A percentile compares a stretch with the other conserved stretches of the same genome.
These are phyloP conservation scores for Ormyrus nitidulus DNA, from an alignment of 2,888 invertebrate genomes.

Conservation along the genomic window DNA sequence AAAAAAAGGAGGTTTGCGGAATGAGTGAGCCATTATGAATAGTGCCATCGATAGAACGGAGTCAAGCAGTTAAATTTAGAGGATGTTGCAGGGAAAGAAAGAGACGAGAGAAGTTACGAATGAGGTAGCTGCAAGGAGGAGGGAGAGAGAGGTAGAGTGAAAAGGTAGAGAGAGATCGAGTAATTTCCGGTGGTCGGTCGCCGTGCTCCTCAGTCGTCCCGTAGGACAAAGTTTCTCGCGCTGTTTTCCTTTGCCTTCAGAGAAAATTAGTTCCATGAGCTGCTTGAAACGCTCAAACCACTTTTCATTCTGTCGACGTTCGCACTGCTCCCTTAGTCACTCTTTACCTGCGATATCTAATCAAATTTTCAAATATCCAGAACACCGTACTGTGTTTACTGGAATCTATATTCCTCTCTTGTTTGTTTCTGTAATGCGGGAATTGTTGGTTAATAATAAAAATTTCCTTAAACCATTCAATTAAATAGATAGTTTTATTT, in stretches of 20 bases:
- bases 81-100: neutral
- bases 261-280: slow-evolving; percentile 44
- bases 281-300: slow-evolving; percentile 35
- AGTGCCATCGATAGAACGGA: neutral
- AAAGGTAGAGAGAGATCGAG: slow-evolving; percentile 21
- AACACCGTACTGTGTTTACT: neutral
- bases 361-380: slow-evolving; percentile 34
- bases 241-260: slow-evolving; percentile 46
- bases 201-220: slow-evolving; percentile 7
- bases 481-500: neutral
- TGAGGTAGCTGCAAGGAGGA: neutral
- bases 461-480: slow-evolving; percentile 2
- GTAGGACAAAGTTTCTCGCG: slow-evolving; percentile 36
- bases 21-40: slow-evolving; percentile 16
- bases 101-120: neutral
- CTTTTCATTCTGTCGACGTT: slow-evolving; percentile 39
- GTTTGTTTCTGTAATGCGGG: neutral
- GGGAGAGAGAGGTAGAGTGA: neutral
- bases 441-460: too few species aligned
- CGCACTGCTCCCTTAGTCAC: slow-evolving; percentile 27
- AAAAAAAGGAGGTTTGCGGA: neutral
- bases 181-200: slow-evolving; percentile 32
- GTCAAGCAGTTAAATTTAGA: slow-evolving; percentile 1
- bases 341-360: slow-evolving; percentile 33
- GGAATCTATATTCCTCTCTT: neutral